Conservation (phyloP, 2,113 vertebrate genomes). For the Carollia perspicillata region DNA sequence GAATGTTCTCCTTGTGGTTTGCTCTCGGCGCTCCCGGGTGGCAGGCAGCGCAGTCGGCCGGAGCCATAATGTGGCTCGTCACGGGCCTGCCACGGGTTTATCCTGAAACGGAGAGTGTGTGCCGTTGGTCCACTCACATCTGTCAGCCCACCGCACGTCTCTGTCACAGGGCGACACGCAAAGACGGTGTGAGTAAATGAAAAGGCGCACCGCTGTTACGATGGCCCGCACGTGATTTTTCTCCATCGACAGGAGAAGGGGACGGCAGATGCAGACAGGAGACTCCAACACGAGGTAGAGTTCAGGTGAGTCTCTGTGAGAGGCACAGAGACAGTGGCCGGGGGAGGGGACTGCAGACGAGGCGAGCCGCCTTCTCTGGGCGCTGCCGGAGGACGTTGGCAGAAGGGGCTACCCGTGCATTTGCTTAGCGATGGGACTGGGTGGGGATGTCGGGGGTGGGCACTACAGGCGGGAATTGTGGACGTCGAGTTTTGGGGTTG, state of each 20-base stretch:
- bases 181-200: background rate
- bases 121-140: background rate
- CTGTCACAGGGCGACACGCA: background rate
- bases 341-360: too few species aligned
- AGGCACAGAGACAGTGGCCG: background rate
- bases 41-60: background rate
- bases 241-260: background rate
- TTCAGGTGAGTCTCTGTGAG: background rate
- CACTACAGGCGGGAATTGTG: too few species aligned
- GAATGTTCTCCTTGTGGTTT: too few species aligned
- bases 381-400: background rate
- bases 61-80: too few species aligned
- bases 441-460: background rate
- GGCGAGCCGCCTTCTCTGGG: background rate
- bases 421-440: background rate
- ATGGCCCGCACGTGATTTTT: background rate
- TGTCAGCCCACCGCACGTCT: background rate
- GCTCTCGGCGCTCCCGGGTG: background rate
- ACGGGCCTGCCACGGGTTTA: fast-evolving
- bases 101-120: background rate
- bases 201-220: background rate
- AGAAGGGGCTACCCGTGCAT: background rate
- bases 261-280: background rate
- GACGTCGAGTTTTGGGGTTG: too few species aligned
- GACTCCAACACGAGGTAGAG: background rate